Evolutionary conservation across 2,113 vertebrate genomes (phyloP).

Genomic region (Upupa epops): DNA sequence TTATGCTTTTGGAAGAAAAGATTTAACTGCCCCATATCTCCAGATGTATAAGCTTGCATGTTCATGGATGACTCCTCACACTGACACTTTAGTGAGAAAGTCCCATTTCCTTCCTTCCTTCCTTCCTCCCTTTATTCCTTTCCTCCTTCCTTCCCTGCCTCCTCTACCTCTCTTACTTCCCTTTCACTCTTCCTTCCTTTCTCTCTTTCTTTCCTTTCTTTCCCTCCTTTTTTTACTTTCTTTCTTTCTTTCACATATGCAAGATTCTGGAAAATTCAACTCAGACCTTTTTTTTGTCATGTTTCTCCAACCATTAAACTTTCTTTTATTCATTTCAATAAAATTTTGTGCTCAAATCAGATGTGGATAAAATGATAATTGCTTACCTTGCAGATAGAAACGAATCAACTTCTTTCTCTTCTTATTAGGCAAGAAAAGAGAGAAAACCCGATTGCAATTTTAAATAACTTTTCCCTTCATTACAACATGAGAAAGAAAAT

Average conservation of each 20-base stretch:
- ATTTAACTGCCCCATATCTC: neutral
- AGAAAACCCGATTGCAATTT: neutral
- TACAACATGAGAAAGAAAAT: conserved; percentile 13
- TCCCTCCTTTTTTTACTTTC: too few relatives aligned
- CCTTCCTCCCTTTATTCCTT: neutral
- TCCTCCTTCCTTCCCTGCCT: too few relatives aligned
- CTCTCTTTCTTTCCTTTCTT: too few relatives aligned
- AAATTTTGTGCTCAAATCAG: neutral
- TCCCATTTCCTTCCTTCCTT: neutral
- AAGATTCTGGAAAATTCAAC: too few relatives aligned
- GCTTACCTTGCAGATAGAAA: conserved; percentile 24
- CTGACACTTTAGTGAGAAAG: neutral
- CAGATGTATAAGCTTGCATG: neutral
- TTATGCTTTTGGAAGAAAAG: neutral
- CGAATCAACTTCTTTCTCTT: neutral
- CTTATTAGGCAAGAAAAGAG: neutral
- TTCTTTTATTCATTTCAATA: neutral
- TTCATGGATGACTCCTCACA: neutral
- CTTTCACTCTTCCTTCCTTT: too few relatives aligned
- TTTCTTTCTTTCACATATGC: too few relatives aligned
- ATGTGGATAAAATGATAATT: neutral
- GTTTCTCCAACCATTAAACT: neutral
- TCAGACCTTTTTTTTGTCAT: too few relatives aligned
- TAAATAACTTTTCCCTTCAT: conserved; percentile 52
- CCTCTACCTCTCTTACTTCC: too few relatives aligned